Base-by-base conservation (phyloP, 2,888 invertebrate genomes). In the Nomada goodeniana region DNA sequence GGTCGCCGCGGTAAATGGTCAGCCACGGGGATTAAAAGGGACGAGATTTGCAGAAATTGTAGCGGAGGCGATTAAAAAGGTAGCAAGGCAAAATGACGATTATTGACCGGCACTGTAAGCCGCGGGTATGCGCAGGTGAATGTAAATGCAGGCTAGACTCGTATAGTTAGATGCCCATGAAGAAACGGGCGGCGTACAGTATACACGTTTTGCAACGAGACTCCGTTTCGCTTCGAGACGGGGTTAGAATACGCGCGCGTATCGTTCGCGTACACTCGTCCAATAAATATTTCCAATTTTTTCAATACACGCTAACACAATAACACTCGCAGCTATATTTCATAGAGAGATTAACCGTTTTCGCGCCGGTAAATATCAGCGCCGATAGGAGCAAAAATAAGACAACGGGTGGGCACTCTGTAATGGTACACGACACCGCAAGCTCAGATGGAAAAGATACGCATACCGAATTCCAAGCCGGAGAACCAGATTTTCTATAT, bases 101-200 rank as follows among this genome's bases (percentile, higher is more conserved):
- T 86, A 86, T 86, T 72, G 71, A 29, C n/a, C 55, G 59, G 73
- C 52, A n/a, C 18, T 69, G 69, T 26, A 52, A 65, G 42, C 50
- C 73, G 55, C 44, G 57, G 29, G 68, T 59, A 57, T 65, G 70
- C 70, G 63, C 83, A 81, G 76, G 84, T 86, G 87, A 86, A 84
- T 67, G 82, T 86, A 86, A 86, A 83, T 71, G 78, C 74, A 20
- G 26, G 61, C 57, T 72, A 61, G 63, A 13, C 50, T 69, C 63
- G 64, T 70, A 59, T 50, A 60, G 60, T 57, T 55, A 61, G 36
- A 63, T 76, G 76, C 68, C 68, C 59, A 7, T n/a, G 59, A 75
- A 75, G 75, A 75, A 75, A 73, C 67, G 82, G 77, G 83, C 55
- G 77, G 83, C 55, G 83, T 83, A 74, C 82, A 74, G 83, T 83